A percentile compares a stretch with the other conserved stretches of the same genome.
phyloP scores from a whole-genome alignment of 2,113 vertebrate genomes.

The Cynopterus brachyotis region DNA sequence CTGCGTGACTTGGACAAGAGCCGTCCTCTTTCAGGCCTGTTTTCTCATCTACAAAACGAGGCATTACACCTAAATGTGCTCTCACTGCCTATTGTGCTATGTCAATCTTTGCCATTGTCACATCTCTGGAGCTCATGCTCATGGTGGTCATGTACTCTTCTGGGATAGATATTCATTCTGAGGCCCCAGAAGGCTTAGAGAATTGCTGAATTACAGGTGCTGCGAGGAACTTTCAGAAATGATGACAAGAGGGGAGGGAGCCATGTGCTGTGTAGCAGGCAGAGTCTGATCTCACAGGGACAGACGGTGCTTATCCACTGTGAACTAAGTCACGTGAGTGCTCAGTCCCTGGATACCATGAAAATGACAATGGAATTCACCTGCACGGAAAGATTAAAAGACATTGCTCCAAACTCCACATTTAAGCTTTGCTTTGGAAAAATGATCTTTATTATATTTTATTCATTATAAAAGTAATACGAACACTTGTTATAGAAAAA shows the following conservation, averaged over 20 bases:
- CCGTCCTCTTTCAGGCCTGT: not conserved
- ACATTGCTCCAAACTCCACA: not conserved
- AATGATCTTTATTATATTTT: not conserved
- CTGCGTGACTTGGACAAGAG: not conserved
- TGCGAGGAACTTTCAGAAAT: not conserved
- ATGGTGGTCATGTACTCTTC: not conserved
- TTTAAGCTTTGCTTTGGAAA: not conserved
- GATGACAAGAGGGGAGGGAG: not conserved
- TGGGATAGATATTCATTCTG: not conserved
- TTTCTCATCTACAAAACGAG: not conserved
- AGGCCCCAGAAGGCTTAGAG: not conserved
- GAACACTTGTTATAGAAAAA: not conserved
- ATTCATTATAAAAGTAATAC: not conserved
- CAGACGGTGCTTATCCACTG: not conserved
- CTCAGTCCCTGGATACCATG: too few relatives aligned
- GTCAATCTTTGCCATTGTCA: not conserved
- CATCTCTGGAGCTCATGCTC: rapidly evolving
- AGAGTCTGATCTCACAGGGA: not conserved
- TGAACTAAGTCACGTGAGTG: not conserved
- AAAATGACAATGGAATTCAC: not conserved
- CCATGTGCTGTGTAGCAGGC: not conserved
- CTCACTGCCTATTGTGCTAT: rapidly evolving
- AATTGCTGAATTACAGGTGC: not conserved
- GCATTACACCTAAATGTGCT: not conserved
- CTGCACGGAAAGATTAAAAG: not conserved